Conservation (phyloP, 2,113 vertebrate genomes). For the Podarcis raffonei region DNA sequence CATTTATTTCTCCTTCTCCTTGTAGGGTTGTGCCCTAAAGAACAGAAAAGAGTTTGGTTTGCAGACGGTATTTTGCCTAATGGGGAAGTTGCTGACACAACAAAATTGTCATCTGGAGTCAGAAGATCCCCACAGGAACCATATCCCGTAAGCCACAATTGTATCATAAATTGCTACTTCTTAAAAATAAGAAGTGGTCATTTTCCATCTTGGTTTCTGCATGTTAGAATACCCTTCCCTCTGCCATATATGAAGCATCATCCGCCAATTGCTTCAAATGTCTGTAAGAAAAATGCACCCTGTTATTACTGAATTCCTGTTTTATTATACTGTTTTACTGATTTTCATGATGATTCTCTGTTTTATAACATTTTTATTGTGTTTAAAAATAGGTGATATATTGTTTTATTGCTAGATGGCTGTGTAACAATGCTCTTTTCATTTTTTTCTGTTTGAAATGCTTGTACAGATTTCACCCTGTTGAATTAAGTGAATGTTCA, state of each 20-base stretch:
- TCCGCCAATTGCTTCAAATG: too few species aligned
- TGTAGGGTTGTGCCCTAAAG: slow-evolving; percentile 81
- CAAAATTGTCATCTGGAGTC: slow-evolving; percentile 80
- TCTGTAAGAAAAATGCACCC: too few species aligned
- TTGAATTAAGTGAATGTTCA: neutral
- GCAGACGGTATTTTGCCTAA: slow-evolving; percentile 95
- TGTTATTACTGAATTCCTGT: too few species aligned
- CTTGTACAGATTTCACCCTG: neutral
- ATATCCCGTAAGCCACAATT: slow-evolving; percentile 56
- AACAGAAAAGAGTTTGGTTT: slow-evolving; percentile 94
- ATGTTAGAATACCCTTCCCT: too few species aligned
- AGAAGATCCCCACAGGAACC: slow-evolving; percentile 80
- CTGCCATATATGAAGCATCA: too few species aligned
- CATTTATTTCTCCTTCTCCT: slow-evolving; percentile 42
- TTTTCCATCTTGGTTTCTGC: neutral
- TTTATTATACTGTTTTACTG: too few species aligned
- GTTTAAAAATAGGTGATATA: neutral
- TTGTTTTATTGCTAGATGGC: neutral
- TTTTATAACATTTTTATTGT: too few species aligned
- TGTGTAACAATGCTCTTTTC: neutral
- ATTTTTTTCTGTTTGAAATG: neutral
- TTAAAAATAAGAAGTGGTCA: slow-evolving; percentile 1
- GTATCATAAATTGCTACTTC: slow-evolving; percentile 37
- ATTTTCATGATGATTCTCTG: too few species aligned
- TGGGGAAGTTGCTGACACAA: slow-evolving; percentile 91